A percentile compares a stretch with the other conserved stretches of the same genome.
Evolutionary conservation across 2,797 vertebrate genomes (phyloP).

Genomic region (Cuculus canorus): DNA sequence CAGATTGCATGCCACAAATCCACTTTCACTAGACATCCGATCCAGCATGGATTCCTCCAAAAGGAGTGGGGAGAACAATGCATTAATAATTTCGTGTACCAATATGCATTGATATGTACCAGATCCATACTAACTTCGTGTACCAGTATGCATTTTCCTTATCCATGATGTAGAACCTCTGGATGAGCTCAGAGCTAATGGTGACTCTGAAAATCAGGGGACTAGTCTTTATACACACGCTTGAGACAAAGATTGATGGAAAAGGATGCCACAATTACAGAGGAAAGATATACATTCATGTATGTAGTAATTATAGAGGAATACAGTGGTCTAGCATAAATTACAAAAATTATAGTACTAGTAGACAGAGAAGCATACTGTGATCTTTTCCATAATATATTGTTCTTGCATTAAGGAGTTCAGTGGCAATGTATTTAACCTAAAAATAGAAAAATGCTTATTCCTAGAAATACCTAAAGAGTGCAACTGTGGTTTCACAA

Average conservation of each 20-base stretch:
- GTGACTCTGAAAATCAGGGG: not conserved
- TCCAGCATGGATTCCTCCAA: not conserved
- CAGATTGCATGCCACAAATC: not conserved
- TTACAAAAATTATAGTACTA: not conserved
- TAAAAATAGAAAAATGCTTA: constrained; percentile 35
- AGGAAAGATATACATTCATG: not conserved
- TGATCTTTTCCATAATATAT: not conserved
- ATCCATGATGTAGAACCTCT: not conserved
- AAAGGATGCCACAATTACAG: not conserved
- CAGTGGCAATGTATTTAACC: not conserved
- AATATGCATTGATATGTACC: not conserved
- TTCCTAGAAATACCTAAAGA: not conserved
- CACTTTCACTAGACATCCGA: not conserved
- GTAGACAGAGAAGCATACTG: not conserved
- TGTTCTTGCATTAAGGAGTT: not conserved
- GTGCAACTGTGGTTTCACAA: not conserved
- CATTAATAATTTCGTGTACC: not conserved
- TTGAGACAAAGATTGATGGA: not conserved
- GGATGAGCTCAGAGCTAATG: not conserved
- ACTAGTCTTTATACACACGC: not conserved
- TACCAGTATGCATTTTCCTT: not conserved
- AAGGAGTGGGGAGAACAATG: not conserved
- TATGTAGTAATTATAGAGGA: not conserved
- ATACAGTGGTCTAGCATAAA: not conserved
- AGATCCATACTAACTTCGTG: not conserved